A percentile compares a stretch with the other conserved stretches of the same genome.
Conservation (phyloP, 1,140 invertebrate genomes). For the Ptiloglossa arizonensis region DNA sequence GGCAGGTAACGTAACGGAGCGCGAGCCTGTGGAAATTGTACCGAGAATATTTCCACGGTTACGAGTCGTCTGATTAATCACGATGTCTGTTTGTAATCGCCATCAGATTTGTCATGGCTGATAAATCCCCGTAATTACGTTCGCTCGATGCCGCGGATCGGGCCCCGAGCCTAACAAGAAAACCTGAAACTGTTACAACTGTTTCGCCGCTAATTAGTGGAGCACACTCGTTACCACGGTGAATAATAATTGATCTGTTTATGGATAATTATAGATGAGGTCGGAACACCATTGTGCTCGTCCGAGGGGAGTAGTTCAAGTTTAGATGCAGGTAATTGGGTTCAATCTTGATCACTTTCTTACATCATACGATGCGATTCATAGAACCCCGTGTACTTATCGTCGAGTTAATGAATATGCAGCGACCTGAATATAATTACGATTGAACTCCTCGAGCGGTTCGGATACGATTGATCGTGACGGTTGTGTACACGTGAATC, state of each 20-base stretch:
- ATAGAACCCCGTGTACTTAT: too few species aligned
- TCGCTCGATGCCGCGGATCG: neutral
- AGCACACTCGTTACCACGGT: neutral
- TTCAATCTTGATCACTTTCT: too few species aligned
- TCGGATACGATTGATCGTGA: too few species aligned
- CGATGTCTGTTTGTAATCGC: slow-evolving; percentile 23
- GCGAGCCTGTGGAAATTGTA: slow-evolving; percentile 47
- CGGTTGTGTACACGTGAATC: too few species aligned
- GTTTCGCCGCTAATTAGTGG: slow-evolving; percentile 21
- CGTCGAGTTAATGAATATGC: too few species aligned
- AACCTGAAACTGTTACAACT: neutral
- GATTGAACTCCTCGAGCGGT: too few species aligned
- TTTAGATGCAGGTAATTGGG: neutral
- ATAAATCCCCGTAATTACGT: slow-evolving; percentile 37
- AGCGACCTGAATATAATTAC: too few species aligned
- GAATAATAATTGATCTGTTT: neutral
- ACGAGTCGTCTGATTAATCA: slow-evolving; percentile 25
- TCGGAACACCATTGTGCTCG: neutral
- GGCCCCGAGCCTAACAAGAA: too few species aligned
- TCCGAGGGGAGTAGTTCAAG: neutral
- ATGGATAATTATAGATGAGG: too few species aligned
- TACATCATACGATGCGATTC: too few species aligned
- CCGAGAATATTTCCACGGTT: slow-evolving; percentile 37
- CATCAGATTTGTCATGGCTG: slow-evolving; percentile 24
- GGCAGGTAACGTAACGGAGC: slow-evolving; percentile 11